These are phyloP conservation scores for Diadophis punctatus DNA, from an alignment of 2,113 vertebrate genomes.

Conservation along the genomic window DNA sequence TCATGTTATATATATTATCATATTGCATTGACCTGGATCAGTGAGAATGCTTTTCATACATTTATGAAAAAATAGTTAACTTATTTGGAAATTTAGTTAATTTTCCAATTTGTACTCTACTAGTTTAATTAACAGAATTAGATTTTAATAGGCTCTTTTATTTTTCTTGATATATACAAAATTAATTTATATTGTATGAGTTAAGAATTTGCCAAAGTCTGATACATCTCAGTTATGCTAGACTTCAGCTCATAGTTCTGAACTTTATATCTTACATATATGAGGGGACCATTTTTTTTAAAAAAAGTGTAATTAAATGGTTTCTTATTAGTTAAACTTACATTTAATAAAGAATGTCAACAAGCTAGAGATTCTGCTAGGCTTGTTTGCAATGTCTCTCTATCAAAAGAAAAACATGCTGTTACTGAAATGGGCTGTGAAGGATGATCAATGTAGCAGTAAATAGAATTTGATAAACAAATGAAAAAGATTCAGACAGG, in stretches of 20 bases:
- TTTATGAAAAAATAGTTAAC: not conserved
- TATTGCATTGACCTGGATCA: not conserved
- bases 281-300: not conserved
- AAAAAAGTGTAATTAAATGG: not conserved
- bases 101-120: not conserved
- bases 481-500: not conserved
- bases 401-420: not conserved
- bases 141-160: not conserved
- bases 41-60: not conserved
- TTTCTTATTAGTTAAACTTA: not conserved
- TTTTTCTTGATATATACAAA: not conserved
- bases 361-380: not conserved
- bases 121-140: not conserved
- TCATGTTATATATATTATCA: no score
- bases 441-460: not conserved
- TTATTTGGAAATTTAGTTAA: not conserved
- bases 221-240: not conserved
- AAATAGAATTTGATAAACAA: no score
- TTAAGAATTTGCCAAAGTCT: not conserved
- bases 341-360: not conserved
- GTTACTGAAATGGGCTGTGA: not conserved
- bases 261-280: not conserved
- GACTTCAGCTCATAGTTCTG: not conserved
- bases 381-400: not conserved
- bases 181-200: not conserved